Evolutionary conservation across 1,140 invertebrate genomes (phyloP), one percentile per base, ranked within the genome.

Genomic region (Metopolophium dirhodum): DNA sequence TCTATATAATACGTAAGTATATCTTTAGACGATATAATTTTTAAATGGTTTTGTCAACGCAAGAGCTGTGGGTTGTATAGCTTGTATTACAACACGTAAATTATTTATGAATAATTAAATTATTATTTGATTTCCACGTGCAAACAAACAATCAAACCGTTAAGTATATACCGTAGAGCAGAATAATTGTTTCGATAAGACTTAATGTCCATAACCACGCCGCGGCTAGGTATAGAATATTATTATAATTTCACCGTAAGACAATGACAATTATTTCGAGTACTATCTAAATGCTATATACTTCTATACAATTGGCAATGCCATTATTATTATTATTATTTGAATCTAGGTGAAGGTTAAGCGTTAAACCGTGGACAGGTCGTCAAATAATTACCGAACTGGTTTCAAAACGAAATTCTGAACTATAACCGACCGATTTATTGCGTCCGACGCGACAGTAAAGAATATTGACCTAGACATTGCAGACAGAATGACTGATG

Each of bases 361-460:
- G 51, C 51, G 49, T 89, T 89, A 57, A 54, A 57, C 49, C 87
- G 86, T 87, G 49, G 6, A 57, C 35, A 14, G n/a, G 37, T 89
- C 87, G 87, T 89, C 87, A 57, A 89, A 89, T 57, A 35, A 89
- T 57, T 37, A 23, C 11, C 87, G 87, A 89, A 89, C 51, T 47
- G 86, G 86, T 87, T 87, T 49, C 86, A 87, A 87, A 87, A 87
- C 47, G 47, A 87, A 87, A 49, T 87, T 23, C 20, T 30, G 4
- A 35, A 87, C 49, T 9, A 77, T 49, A 49, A n/a, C n/a, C 26
- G 47, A 87, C 86, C n/a, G 7, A 87, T n/a, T 35, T 49, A n/a
- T 49, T 87, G n/a, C 7, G 14, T 86, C 2, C 22, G 35, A 83
- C 35, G 35, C 8, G 20, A 83, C 35, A 23, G 7, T n/a, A n/a